Evolutionary conservation across 1,140 invertebrate species (phyloP), one percentile per base, ranked within the genome.

Genomic region (Lasioglossum albipes): DNA sequence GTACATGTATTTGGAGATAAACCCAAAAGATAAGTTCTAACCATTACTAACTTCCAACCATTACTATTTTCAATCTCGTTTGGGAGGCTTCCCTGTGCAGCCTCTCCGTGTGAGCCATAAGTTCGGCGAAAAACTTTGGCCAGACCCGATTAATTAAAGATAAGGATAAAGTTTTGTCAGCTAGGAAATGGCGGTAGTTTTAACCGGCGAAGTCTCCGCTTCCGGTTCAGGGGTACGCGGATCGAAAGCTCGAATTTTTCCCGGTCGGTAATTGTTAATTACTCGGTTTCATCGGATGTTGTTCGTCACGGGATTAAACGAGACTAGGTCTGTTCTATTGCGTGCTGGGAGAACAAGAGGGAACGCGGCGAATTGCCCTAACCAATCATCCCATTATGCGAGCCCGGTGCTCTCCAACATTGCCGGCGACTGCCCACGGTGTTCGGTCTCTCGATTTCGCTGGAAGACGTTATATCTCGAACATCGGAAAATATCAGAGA

Each of bases 381-480:
- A 7, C 82, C 88, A 90, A 89, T 90, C 89, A 90, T 90, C 82
- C 87, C 75, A 89, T 90, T 90, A 90, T 61, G 68, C 79, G 54
- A 69, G 62, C 68, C 80, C 45, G 45, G 45, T 79, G 75, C 62
- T 73, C 71, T 42, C 73, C 20, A 75, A 76, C 85, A 54, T 22
- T n/a, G 42, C 27, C 18, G 59, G 68, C 67, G 22, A 80, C 65
- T 49, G 59, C 76, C 75, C 69, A 73, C 27, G 77, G 45, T 83
- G 59, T 22, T 69, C 72, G 18, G 72, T 66, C 79, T 83, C 80
- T 78, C 77, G 59, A 73, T 81, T 61, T 71, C 59, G 31, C 36
- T 20, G 22, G 2, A 20, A 74, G 16, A 41, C 27, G 18, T 12
- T 5, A 71, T 62, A 54, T 2, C 27, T 22, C 45, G 36, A 5